A percentile compares a stretch with the other conserved stretches of the same genome.
Evolutionary conservation across 2,113 vertebrate genomes (phyloP).

Genomic region (Psophia crepitans): DNA sequence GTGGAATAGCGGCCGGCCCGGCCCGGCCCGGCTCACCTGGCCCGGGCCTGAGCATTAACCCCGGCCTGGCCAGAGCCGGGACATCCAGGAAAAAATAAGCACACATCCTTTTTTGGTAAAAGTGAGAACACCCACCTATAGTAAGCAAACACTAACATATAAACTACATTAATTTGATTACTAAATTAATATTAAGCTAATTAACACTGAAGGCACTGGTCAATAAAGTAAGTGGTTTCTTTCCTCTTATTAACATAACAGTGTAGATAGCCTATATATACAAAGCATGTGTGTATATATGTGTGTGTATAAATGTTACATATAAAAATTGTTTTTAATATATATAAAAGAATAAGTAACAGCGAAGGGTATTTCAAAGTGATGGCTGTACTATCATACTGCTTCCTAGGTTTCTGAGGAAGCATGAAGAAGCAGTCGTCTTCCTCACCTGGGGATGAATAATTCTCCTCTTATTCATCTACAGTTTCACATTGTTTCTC

Average conservation of each 20-base stretch:
- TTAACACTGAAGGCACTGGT: neutral
- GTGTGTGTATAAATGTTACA: neutral
- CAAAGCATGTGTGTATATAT: rapidly evolving
- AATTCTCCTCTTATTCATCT: neutral
- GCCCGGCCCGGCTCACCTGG: too few species aligned
- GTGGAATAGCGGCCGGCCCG: too few species aligned
- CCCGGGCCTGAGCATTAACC: too few species aligned
- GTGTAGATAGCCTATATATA: too few species aligned
- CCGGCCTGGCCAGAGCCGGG: too few species aligned
- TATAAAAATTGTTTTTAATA: neutral
- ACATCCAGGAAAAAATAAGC: neutral
- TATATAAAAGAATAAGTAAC: neutral
- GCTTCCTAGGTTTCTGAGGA: neutral
- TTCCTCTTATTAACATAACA: neutral
- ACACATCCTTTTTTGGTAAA: neutral
- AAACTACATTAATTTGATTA: neutral
- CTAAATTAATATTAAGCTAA: neutral
- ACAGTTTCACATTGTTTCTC: neutral
- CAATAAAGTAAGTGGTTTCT: neutral
- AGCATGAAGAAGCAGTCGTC: neutral
- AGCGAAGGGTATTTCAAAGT: neutral
- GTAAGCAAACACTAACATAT: neutral
- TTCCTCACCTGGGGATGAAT: neutral
- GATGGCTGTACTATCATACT: neutral
- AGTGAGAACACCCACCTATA: neutral